Conservation (phyloP, 2,113 vertebrate species). For the Campylorhamphus procurvoides region DNA sequence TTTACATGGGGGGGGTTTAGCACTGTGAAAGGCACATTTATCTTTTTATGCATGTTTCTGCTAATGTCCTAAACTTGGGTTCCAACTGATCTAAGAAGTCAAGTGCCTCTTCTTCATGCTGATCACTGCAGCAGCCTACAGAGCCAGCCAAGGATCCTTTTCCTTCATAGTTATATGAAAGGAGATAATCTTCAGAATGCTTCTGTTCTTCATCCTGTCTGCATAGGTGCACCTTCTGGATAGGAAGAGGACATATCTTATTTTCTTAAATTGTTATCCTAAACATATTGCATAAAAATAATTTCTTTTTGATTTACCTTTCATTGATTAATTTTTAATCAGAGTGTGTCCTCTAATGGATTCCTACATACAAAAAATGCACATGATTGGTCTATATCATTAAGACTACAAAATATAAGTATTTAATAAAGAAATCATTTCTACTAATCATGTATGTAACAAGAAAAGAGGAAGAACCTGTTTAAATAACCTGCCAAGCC, state of each 20-base stretch:
- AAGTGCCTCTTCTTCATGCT: constrained; percentile 78
- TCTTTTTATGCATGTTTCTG: constrained; percentile 79
- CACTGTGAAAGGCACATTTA: constrained; percentile 43
- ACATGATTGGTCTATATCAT: constrained; percentile 82
- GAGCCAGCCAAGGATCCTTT: constrained; percentile 86
- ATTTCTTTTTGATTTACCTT: constrained; percentile 85
- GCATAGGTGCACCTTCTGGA: constrained; percentile 81
- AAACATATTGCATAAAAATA: constrained; percentile 76
- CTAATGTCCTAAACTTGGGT: constrained; percentile 90
- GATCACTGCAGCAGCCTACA: constrained; percentile 89
- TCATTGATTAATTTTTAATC: constrained; percentile 85
- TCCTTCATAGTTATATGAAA: constrained; percentile 87
- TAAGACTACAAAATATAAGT: constrained; percentile 72
- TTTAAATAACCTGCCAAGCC: constrained; percentile 36
- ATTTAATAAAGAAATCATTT: constrained; percentile 68
- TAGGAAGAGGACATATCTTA: constrained; percentile 43
- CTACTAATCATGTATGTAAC: constrained; percentile 57
- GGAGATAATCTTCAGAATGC: constrained; percentile 83
- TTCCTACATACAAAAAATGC: constrained; percentile 84
- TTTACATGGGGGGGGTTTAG: constrained; percentile 4
- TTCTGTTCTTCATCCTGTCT: constrained; percentile 81
- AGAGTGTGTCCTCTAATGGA: constrained; percentile 84
- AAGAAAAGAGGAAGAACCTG: constrained; percentile 45
- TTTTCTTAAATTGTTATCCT: constrained; percentile 74
- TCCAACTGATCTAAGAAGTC: constrained; percentile 90